Evolutionary conservation across 2,888 invertebrate species (phyloP), one percentile per base, ranked within the genome.

Genomic region (Brachyptera putata): DNA sequence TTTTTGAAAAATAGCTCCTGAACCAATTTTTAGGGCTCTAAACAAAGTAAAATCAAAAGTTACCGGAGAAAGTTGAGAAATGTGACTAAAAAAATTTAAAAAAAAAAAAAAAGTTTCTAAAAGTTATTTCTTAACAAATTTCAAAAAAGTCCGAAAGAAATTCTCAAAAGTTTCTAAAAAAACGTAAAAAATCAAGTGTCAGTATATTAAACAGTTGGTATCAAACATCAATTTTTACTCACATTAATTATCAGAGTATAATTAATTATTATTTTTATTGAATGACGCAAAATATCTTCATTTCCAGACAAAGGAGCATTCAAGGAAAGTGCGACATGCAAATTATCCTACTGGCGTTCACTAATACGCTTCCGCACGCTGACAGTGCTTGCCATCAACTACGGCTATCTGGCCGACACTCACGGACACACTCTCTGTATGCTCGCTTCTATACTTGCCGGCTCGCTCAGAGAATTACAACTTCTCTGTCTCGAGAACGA

Each of bases 311-410:
- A 34, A 2, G 36, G 37, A 1, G 48, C 48, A n/a, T 49, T 58
- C 26, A 13, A 14, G 22, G 24, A 14, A 3, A 58, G 50, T 18
- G 22, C 39, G 1, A 34, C 58, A 2, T 49, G 58, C 49, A 48
- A 36, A 24, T n/a, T 21, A 1, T 26, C 49, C 13, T 60, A 34
- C 34, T 56, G 56, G 55, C 36, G 26, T 7, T 43, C 55, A 9
- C 16, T 60, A 36, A 34, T 34, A 3, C 7, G 56, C 1, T 60
- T 60, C 43, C 21, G 21, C 5, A 18, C 41, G 3, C 37, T 60
- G 9, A 30, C 22, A 4, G 21, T 48, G 14, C 48, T 60, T 7
- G 56, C 60, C 0, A 34, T 60, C 46, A 36, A 60, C 56, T 57
- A 60, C 13, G 36, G 22, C 9, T 56, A 57, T 7, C 21, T 60